A percentile compares a stretch with the other conserved stretches of the same genome.
Conservation (phyloP, 2,113 vertebrate genomes). For the Chloebia gouldiae region DNA sequence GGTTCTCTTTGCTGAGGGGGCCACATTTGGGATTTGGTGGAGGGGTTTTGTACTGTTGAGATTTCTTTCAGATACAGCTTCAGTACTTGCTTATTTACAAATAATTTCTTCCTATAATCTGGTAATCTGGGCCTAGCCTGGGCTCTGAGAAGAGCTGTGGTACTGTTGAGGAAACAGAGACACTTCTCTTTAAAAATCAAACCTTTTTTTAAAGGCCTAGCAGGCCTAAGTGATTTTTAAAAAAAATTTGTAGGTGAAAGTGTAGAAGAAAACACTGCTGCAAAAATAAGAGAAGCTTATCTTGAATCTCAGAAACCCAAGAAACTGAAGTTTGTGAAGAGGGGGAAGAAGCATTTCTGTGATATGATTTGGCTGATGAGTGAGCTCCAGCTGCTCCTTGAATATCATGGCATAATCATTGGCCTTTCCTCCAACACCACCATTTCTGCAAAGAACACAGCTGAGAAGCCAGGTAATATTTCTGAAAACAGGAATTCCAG, state of each 20-base stretch:
- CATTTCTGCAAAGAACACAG: background rate
- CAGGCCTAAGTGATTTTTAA: background rate
- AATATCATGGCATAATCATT: background rate
- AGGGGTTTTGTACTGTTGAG: background rate
- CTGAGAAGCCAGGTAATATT: background rate
- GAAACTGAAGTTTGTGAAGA: background rate
- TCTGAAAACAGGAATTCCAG: background rate
- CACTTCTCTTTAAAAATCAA: background rate
- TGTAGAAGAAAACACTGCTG: background rate
- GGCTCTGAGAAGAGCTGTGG: background rate
- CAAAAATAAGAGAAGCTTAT: background rate
- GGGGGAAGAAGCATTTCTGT: background rate
- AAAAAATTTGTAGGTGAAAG: background rate
- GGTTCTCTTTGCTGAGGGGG: background rate
- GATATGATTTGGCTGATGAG: background rate
- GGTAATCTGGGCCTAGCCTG: too few relatives aligned
- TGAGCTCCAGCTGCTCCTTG: background rate
- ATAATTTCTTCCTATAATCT: background rate
- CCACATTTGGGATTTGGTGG: background rate
- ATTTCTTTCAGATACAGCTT: background rate
- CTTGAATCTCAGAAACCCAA: background rate
- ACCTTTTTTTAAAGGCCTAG: accelerated
- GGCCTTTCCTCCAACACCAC: background rate
- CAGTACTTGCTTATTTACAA: background rate
- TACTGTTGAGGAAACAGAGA: background rate